These are phyloP conservation scores for Ennomos quercinarius DNA, from an alignment of 2,888 invertebrate species.

Conservation along the genomic window DNA sequence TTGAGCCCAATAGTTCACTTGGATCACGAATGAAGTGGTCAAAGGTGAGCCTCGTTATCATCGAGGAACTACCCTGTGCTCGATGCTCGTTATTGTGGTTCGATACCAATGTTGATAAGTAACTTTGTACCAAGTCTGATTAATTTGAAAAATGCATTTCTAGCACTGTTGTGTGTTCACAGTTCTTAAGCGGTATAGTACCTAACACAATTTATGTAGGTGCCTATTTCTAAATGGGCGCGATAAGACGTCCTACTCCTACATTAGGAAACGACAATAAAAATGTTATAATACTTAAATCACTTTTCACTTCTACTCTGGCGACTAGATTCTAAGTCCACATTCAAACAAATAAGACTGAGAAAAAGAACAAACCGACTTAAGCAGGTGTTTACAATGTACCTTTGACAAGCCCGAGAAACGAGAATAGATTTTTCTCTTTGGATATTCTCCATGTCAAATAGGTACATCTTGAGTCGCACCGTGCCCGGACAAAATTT, in stretches of 20 bases:
- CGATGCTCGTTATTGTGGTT: too few relatives aligned
- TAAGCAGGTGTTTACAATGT: conserved; percentile 63
- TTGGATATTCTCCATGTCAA: conserved; percentile 61
- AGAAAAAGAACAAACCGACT: conserved; percentile 55
- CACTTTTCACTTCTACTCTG: background rate
- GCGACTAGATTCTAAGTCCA: conserved; percentile 1
- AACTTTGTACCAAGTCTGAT: conserved; percentile 16
- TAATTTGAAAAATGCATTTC: conserved; percentile 1
- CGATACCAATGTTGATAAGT: conserved; percentile 31
- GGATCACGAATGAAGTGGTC: conserved; percentile 65
- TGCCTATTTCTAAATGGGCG: too few relatives aligned
- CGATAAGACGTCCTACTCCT: too few relatives aligned
- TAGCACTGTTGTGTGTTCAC: too few relatives aligned
- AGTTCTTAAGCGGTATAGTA: too few relatives aligned
- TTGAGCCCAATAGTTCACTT: conserved; percentile 65
- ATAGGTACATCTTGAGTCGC: conserved; percentile 37
- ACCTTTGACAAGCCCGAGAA: too few relatives aligned
- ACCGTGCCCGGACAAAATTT: conserved; percentile 47
- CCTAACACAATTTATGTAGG: too few relatives aligned
- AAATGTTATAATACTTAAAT: background rate
- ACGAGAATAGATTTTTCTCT: conserved; percentile 52
- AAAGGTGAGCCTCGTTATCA: conserved; percentile 65
- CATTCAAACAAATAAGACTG: too few relatives aligned
- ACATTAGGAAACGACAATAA: too few relatives aligned
- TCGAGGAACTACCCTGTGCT: too few relatives aligned